These are phyloP conservation scores for Perccottus glenii DNA, from an alignment of 2,113 vertebrate species.

Conservation along the genomic window DNA sequence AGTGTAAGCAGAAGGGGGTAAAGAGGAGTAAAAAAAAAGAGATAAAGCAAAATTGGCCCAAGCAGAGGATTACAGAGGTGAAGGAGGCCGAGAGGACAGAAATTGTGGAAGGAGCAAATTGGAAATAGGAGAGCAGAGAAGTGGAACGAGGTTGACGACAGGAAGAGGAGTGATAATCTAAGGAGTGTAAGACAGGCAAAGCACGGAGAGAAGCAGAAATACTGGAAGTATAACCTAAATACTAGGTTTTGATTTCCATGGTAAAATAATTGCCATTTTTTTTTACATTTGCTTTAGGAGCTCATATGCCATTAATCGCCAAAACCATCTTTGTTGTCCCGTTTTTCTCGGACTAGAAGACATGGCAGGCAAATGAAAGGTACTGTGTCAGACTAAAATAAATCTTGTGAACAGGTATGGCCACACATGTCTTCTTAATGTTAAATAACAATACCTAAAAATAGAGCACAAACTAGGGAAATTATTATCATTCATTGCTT, in stretches of 20 bases:
- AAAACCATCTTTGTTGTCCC: slow-evolving; percentile 40
- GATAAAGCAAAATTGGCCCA: slow-evolving; percentile 26
- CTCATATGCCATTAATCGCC: slow-evolving; percentile 16
- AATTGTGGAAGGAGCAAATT: slow-evolving; percentile 30
- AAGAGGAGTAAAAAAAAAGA: slow-evolving; percentile 42
- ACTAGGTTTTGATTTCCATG: neutral
- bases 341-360: slow-evolving; percentile 49
- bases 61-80: slow-evolving; percentile 56
- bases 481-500: slow-evolving; percentile 42
- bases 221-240: slow-evolving; percentile 2
- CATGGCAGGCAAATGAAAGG: slow-evolving; percentile 46
- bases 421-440: slow-evolving; percentile 47
- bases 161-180: slow-evolving; percentile 39
- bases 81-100: slow-evolving; percentile 47
- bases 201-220: slow-evolving; percentile 10
- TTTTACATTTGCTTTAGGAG: slow-evolving; percentile 13
- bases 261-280: neutral
- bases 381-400: slow-evolving; percentile 58
- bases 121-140: slow-evolving; percentile 48
- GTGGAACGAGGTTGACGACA: slow-evolving; percentile 50
- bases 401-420: slow-evolving; percentile 56
- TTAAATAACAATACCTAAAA: slow-evolving; percentile 51
- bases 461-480: slow-evolving; percentile 50
- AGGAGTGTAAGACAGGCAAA: slow-evolving; percentile 26
- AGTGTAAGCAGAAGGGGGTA: slow-evolving; percentile 29